Conservation (phyloP, 2,113 vertebrate species). For the Macrotus californicus region DNA sequence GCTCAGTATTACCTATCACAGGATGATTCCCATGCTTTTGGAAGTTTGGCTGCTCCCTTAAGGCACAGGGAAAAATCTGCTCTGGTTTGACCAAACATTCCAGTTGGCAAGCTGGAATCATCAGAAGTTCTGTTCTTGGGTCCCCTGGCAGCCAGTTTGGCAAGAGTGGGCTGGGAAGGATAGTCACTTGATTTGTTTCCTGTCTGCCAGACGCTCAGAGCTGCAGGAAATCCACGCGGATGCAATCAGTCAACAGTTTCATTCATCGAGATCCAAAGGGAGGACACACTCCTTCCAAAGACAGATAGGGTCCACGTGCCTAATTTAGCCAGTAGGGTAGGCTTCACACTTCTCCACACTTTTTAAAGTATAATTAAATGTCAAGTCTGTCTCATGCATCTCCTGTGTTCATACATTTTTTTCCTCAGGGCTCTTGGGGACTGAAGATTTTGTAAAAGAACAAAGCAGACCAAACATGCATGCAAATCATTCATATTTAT, state of each 20-base stretch:
- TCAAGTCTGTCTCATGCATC: neutral
- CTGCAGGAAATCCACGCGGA: constrained; percentile 18
- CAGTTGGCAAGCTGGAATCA: constrained; percentile 40
- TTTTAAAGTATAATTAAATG: constrained; percentile 47
- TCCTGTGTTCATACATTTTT: constrained; percentile 30
- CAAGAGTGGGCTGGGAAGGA: neutral
- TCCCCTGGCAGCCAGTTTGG: constrained; percentile 36
- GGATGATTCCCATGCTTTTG: neutral
- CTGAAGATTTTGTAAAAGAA: constrained; percentile 28
- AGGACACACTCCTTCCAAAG: constrained; percentile 8
- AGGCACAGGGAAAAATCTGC: neutral
- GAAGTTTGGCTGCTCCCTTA: neutral
- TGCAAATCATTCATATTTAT: constrained; percentile 33
- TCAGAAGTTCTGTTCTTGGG: constrained; percentile 32
- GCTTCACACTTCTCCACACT: neutral
- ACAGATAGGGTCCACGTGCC: neutral
- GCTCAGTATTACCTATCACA: neutral
- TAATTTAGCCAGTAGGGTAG: neutral
- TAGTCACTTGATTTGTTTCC: constrained; percentile 56
- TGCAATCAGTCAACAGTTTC: constrained; percentile 43
- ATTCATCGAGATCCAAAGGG: constrained; percentile 10
- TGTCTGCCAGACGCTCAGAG: constrained; percentile 42
- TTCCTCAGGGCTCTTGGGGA: neutral
- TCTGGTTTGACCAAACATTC: neutral
- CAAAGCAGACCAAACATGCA: constrained; percentile 28